A percentile compares a stretch with the other conserved stretches of the same genome.
These are phyloP conservation scores for Porites lobata DNA, from an alignment of 92 coral and sea anemone species.

Conservation along the genomic window DNA sequence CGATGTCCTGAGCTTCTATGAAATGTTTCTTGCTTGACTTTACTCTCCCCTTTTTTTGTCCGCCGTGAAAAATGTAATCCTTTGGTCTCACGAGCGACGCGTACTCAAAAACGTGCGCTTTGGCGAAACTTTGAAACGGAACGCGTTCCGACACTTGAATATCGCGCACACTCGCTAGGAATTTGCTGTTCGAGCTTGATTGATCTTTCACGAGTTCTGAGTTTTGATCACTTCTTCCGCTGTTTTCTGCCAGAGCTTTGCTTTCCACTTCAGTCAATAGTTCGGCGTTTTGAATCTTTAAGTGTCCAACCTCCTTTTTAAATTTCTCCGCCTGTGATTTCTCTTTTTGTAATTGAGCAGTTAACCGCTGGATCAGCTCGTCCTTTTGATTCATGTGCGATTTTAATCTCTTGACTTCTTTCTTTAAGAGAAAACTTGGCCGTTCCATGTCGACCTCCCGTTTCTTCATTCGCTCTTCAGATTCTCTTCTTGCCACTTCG, in stretches of 20 bases:
- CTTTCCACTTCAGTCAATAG: conserved; percentile 58
- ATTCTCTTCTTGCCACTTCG: neutral
- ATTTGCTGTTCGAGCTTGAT: neutral
- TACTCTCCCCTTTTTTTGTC: conserved; percentile 64
- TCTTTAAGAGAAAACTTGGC: conserved; percentile 23
- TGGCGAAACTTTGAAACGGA: conserved; percentile 78
- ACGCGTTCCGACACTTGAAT: conserved; percentile 69
- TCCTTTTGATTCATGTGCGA: conserved; percentile 57
- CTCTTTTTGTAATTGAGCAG: conserved; percentile 46
- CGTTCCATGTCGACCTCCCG: conserved; percentile 22
- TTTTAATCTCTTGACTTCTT: conserved; percentile 61
- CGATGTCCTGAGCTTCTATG: conserved; percentile 65
- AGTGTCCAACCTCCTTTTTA: conserved; percentile 46
- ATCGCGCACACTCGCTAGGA: neutral
- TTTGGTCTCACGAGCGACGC: conserved; percentile 70
- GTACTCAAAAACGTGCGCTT: conserved; percentile 79
- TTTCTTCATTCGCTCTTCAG: neutral
- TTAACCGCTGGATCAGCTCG: conserved; percentile 38
- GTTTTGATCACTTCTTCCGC: conserved; percentile 25
- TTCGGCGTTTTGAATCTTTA: conserved; percentile 56
- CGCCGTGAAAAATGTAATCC: conserved; percentile 74
- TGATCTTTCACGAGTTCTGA: conserved; percentile 21
- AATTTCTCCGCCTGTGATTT: conserved; percentile 43
- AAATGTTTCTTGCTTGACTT: conserved; percentile 72
- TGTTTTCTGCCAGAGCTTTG: conserved; percentile 10